Evolutionary conservation across 2,797 vertebrate genomes (phyloP).

Genomic region (Phrynocephalus guinanensis): DNA sequence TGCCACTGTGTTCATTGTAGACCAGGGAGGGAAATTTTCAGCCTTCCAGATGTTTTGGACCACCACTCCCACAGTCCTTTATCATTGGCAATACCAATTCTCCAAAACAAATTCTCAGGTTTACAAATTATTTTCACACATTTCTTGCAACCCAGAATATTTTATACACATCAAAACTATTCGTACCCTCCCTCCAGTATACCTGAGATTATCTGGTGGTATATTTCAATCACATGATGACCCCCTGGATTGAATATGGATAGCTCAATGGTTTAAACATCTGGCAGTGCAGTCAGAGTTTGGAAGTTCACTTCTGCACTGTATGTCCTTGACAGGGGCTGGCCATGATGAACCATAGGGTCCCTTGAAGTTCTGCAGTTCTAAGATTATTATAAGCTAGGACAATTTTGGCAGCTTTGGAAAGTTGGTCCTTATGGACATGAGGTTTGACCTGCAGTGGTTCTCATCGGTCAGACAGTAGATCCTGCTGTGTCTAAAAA

Average conservation of each 20-base stretch:
- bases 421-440: not conserved
- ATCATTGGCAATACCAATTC: not conserved
- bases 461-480: not conserved
- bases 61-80: not conserved
- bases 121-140: not conserved
- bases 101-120: not conserved
- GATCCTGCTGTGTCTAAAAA: not conserved
- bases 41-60: no score
- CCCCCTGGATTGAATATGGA: not conserved
- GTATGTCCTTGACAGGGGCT: no score
- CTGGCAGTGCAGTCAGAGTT: no score
- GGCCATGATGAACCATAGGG: no score
- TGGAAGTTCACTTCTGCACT: no score
- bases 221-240: not conserved
- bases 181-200: not conserved
- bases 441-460: no score
- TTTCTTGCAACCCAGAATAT: not conserved
- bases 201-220: not conserved
- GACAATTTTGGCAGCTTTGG: not conserved
- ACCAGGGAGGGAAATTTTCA: no score
- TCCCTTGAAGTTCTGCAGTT: no score
- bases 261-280: no score
- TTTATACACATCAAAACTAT: not conserved
- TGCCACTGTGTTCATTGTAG: not conserved
- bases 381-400: no score